Evolutionary conservation across 2,797 vertebrate genomes (phyloP).

Genomic region (Hylomyscus alleni): DNA sequence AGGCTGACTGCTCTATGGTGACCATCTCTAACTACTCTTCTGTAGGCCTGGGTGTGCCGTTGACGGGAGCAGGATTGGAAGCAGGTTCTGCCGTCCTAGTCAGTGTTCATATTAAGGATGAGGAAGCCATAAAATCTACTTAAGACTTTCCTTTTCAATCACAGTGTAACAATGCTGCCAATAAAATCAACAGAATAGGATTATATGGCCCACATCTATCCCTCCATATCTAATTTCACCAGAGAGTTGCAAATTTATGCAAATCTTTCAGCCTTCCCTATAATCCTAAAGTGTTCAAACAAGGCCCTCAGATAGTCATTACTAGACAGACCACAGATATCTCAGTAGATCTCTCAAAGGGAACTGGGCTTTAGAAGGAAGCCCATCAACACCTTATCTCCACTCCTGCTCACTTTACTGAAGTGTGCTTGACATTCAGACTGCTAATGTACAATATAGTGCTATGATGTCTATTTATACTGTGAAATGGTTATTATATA

Average conservation of each 20-base stretch:
- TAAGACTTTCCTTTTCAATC: background rate
- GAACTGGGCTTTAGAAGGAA: background rate
- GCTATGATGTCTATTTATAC: background rate
- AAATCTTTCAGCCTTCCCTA: background rate
- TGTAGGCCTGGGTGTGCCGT: background rate
- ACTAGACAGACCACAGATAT: background rate
- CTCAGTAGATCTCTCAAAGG: background rate
- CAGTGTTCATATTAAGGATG: background rate
- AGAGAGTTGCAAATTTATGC: background rate
- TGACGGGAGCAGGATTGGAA: background rate
- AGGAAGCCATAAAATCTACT: constrained; percentile 38
- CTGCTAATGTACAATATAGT: background rate
- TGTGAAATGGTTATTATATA: background rate
- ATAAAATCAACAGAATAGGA: constrained; percentile 31
- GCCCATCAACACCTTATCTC: background rate
- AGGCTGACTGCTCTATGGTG: background rate
- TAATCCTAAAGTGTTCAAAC: background rate
- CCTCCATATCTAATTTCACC: background rate
- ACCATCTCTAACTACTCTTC: background rate
- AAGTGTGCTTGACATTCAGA: background rate
- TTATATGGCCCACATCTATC: background rate
- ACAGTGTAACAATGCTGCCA: constrained; percentile 31
- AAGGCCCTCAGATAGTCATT: background rate
- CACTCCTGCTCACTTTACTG: background rate
- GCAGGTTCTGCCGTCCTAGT: background rate